Evolutionary conservation across 2,113 vertebrate genomes (phyloP).

Genomic region (Ahaetulla prasina): DNA sequence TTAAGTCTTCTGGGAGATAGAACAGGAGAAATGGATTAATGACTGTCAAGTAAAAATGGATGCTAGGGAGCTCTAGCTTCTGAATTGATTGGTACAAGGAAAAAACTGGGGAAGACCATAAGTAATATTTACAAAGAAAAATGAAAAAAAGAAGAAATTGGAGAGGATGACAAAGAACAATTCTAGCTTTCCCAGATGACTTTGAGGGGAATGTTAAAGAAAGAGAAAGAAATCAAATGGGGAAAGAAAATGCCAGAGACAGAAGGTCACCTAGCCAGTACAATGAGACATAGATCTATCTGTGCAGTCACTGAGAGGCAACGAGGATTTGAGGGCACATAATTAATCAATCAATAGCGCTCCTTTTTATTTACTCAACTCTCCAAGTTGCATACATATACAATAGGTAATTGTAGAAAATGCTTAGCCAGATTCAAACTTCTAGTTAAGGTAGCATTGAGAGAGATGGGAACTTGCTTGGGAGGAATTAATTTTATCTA

Average conservation of each 20-base stretch:
- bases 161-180: background rate
- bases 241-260: background rate
- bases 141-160: background rate
- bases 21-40: background rate
- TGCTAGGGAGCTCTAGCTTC: background rate
- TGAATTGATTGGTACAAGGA: background rate
- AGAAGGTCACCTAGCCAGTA: background rate
- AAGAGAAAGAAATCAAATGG: background rate
- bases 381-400: background rate
- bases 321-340: background rate
- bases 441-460: background rate
- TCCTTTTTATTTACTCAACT: background rate
- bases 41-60: background rate
- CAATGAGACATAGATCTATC: background rate
- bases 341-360: background rate
- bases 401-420: background rate
- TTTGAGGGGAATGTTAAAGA: background rate
- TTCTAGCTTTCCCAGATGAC: background rate
- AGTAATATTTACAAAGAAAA: background rate
- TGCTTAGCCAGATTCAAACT: background rate
- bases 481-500: background rate
- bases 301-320: background rate
- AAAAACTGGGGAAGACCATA: background rate
- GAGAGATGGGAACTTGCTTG: background rate
- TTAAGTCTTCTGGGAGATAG: background rate